These are phyloP conservation scores for Bubalus kerabau DNA, from an alignment of 2,113 vertebrate species.

Conservation along the genomic window DNA sequence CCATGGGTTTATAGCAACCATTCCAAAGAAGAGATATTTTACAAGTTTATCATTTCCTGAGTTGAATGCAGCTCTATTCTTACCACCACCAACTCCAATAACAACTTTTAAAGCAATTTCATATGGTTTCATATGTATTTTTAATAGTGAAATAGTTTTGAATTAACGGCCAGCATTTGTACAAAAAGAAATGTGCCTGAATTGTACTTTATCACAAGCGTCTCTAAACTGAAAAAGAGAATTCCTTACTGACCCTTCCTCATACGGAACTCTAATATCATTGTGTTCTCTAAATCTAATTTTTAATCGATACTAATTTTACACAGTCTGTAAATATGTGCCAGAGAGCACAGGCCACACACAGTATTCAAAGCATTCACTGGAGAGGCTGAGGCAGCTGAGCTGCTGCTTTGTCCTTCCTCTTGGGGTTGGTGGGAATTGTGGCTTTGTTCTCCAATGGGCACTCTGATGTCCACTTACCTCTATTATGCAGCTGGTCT, in stretches of 20 bases:
- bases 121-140: background rate
- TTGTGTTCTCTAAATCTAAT: background rate
- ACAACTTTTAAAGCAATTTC: background rate
- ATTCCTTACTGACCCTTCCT: background rate
- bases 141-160: background rate
- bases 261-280: background rate
- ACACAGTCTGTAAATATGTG: background rate
- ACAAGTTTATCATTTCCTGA: background rate
- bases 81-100: background rate
- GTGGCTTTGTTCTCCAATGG: background rate
- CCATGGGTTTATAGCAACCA: background rate
- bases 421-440: too few species aligned
- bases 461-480: background rate
- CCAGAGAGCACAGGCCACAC: background rate
- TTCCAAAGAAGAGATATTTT: background rate
- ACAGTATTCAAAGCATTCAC: background rate
- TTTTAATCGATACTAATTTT: background rate
- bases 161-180: background rate
- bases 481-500: background rate
- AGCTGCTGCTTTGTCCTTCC: background rate
- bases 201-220: background rate
- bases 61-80: background rate
- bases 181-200: background rate
- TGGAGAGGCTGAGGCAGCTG: background rate
- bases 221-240: background rate